Evolutionary conservation across 2,113 vertebrate genomes (phyloP).

Genomic region (Opisthocomus hoazin): DNA sequence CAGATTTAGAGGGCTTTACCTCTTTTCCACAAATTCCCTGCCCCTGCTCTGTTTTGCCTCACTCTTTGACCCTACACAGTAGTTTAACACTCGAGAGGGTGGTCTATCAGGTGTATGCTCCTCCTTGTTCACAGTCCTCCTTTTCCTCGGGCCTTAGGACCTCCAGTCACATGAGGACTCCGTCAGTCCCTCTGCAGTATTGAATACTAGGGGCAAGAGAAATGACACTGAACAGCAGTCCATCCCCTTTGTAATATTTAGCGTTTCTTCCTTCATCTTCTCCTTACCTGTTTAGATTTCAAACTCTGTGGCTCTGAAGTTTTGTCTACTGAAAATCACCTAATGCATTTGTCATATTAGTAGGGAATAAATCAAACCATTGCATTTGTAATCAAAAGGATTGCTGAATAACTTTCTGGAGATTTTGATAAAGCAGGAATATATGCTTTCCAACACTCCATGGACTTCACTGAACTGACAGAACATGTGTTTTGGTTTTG

Average conservation of each 20-base stretch:
- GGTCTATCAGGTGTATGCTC: not conserved
- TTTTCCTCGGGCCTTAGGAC: not conserved
- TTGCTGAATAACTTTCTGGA: not conserved
- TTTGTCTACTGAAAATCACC: not conserved
- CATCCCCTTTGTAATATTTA: not conserved
- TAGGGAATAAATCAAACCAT: not conserved
- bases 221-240: not conserved
- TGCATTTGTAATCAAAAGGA: not conserved
- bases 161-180: not conserved
- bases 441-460: not conserved
- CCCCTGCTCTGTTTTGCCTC: not conserved
- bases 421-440: not conserved
- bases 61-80: not conserved
- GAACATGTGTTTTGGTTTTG: not conserved
- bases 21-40: not conserved
- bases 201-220: not conserved
- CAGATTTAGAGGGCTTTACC: not conserved
- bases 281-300: not conserved
- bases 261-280: not conserved
- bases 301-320: not conserved
- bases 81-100: not conserved
- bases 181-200: not conserved
- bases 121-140: not conserved
- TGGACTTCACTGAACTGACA: not conserved
- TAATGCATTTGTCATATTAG: rapidly evolving